Base-by-base conservation (phyloP, 2,888 invertebrate genomes). In the Xestia sexstrigata region DNA sequence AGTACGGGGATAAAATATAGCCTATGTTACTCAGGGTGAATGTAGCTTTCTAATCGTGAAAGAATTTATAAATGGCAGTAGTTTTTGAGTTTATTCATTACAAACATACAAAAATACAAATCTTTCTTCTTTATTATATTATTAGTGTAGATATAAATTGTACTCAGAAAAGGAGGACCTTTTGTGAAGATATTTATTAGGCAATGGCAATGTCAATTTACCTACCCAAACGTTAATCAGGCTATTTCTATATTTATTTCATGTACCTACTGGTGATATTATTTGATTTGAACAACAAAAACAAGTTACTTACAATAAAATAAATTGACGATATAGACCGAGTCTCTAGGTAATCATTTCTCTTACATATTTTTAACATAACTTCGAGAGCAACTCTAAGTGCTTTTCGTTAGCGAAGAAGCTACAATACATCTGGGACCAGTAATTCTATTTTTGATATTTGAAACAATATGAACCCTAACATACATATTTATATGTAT, bases 401-500 rank as follows among this genome's bases (percentile, higher is more conserved):
- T 75, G 75, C 30, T 75, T 70, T 76, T 67, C 13, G 39, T 67
- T 55, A n/a, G 74, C 30, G 7, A 26, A 45, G 11, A 65, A 79
- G 20, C 45, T 45, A 55, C 6, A 78, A 72, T 66, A 78, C 55
- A 9, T 20, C 26, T 52, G 58, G 63, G 78, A 82, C 15, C 47
- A 30, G 23, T 62, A 35, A 71, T 58, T 55, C 70, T 52, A 62
- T 78, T 78, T 78, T 70, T 15, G 30, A 23, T 70, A 76, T 66
- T 35, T 39, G 13, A 30, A 60, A 67, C 66, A 67, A 30, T 70
- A 67, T 77, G 55, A 58, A 63, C n/a, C 49, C 58, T 45, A 58
- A n/a, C 11, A 58, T 70, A 66, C 66, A 81, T 76, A 80, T 66
- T 69, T 75, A 70, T 67, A 70, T 45, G 60, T 60, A 81, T 76